phyloP scores from a whole-genome alignment of 2,888 invertebrate genomes.

The Incurvaria masculella region DNA sequence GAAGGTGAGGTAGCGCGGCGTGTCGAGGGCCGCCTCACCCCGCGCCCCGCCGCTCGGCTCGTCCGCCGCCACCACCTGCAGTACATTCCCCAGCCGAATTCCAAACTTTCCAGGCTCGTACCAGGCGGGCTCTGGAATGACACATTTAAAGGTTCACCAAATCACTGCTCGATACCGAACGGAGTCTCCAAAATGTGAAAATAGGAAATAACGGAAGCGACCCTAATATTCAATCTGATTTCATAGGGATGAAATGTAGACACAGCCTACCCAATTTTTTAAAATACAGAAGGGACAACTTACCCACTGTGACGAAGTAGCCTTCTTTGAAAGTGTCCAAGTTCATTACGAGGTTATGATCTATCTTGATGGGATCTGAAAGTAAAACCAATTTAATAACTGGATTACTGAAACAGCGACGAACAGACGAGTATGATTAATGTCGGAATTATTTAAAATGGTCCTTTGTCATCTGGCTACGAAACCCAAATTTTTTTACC shows the following conservation, averaged over 20 bases:
- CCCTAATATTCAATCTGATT: too few relatives aligned
- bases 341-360: conserved; percentile 59
- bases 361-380: conserved; percentile 74
- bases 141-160: too few relatives aligned
- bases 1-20: conserved; percentile 64
- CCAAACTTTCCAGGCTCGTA: conserved; percentile 85
- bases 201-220: too few relatives aligned
- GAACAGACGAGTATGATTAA: too few relatives aligned
- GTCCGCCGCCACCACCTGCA: conserved; percentile 62
- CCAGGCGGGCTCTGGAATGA: conserved; percentile 83
- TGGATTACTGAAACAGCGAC: not conserved
- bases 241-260: too few relatives aligned
- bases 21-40: conserved; percentile 22
- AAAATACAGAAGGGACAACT: too few relatives aligned
- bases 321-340: conserved; percentile 64
- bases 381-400: conserved; percentile 9
- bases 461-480: too few relatives aligned
- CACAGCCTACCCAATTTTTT: too few relatives aligned
- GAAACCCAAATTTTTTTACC: too few relatives aligned
- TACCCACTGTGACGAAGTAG: conserved; percentile 76
- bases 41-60: conserved; percentile 21
- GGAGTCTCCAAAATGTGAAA: too few relatives aligned
- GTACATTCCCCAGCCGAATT: conserved; percentile 80
- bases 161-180: too few relatives aligned
- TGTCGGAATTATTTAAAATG: too few relatives aligned